Base-by-base conservation (phyloP, 2,113 vertebrate species). In the Phylloscopus trochiloides region DNA sequence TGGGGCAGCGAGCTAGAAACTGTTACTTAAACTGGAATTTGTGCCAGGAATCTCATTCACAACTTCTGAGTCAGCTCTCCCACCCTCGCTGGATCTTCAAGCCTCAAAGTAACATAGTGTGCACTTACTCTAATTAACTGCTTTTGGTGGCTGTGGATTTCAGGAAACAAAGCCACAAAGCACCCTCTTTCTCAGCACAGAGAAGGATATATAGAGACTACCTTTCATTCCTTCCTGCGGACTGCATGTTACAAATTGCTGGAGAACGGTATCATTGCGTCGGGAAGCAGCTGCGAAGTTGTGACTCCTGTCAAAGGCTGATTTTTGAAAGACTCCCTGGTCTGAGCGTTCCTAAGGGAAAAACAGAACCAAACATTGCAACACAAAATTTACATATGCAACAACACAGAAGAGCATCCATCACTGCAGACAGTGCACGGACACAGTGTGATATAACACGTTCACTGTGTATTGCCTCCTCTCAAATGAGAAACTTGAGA, bases 41-140 rank as follows among this genome's bases (percentile, higher is more conserved):
- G 88, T 97, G 97, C 97, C 98, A 98, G 97, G 97, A 97, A 98
- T 97, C 96, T 93, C 96, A 96, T 98, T 98, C 92, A 94, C 97
- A 96, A 96, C 95, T 97, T 97, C 94, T 96, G 97, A 98, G 95
- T 98, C 97, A 97, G 97, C 91, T 93, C 95, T 97, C 95, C 94
- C 92, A 96, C 87, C 95, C 95, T 72, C 43, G 36, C 94, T 96
- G 91, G 74, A 96, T 79, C 73, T 89, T 95, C 91, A 70, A 91
- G 93, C 45, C 88, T 97, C 95, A 22, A 75, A 97, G 89, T 82
- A 96, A 94, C 76, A 52, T 40, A 92, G 86, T 34, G 62, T 90
- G 94, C 90, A 98, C 96, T 97, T 95, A 92, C 77, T 86, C 92
- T 97, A 97, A 98, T 97, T 96, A 97, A 94, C 67, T 78, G 90